Percentiles rank a stretch among this genome's conserved stretches.
These are phyloP conservation scores for Rhodinocichla rosea DNA, from an alignment of 2,113 vertebrate species.

Conservation along the genomic window DNA sequence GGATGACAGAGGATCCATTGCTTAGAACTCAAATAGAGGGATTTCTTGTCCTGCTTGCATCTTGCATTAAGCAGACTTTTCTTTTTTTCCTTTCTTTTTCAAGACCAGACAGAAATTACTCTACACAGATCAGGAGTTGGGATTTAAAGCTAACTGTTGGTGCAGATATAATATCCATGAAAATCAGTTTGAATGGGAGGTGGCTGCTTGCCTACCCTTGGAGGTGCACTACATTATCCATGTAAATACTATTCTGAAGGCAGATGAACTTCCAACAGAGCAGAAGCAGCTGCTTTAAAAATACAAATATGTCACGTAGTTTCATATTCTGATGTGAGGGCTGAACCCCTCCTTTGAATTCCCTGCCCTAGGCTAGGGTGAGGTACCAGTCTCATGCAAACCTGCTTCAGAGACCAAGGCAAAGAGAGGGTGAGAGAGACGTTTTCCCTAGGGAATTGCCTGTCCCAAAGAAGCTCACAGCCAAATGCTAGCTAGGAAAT, in stretches of 20 bases:
- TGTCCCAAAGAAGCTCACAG: not conserved
- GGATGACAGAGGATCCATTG: not conserved
- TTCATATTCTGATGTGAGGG: not conserved
- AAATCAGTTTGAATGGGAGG: not conserved
- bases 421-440: not conserved
- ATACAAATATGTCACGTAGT: not conserved
- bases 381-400: not conserved
- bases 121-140: not conserved
- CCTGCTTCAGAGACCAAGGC: not conserved
- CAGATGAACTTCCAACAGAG: not conserved
- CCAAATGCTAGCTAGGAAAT: not conserved
- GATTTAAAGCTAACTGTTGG: not conserved
- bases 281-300: not conserved
- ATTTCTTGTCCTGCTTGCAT: not conserved
- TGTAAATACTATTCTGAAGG: not conserved
- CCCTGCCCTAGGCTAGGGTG: not conserved
- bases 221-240: not conserved
- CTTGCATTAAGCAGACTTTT: not conserved
- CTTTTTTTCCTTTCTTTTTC: not conserved
- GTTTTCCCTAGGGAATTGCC: not conserved
- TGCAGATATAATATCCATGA: not conserved
- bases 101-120: not conserved
- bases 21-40: not conserved
- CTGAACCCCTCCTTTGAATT: not conserved
- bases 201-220: not conserved